Base-by-base conservation (phyloP, 2,113 vertebrate species). In the Ibidorhyncha struthersii region DNA sequence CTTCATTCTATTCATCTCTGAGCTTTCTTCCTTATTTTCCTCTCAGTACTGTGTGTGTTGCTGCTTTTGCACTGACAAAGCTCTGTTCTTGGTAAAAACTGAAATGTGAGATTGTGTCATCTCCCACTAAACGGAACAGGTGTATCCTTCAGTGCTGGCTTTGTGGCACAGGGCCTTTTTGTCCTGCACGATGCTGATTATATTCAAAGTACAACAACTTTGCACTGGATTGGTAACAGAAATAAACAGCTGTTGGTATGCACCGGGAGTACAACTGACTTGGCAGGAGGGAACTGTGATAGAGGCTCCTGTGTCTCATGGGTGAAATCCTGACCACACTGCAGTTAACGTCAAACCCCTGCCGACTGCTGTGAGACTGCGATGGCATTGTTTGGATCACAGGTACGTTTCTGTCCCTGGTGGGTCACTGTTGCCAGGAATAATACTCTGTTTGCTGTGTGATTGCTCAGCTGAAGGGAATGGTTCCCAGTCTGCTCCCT, bases 1-100 rank as follows among this genome's bases (percentile, higher is more conserved):
- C 88, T 96, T 85, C 59, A 96, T 96, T 94, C 34, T 88, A 69
- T 86, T 95, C 6, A 82, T 62, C 86, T 95, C 80, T 61, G 50
- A 93, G 76, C 43, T 90, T 96, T 89, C 43, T 78, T 82, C 53
- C 11, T 77, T 41, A 47, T 77, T 89, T 45, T 36, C 56, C 34
- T 74, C 53, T 92, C 7, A 3, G 50, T 91, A 77, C 59, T 79
- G 79, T 76, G 50, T 72, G 63, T 25, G 7, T 90, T 80, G 43
- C 25, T 82, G 34, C 55, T 94, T 30, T 88, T 83, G 17, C 61
- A 63, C 49, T 78, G 66, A 76, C 32, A 55, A 92, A 91, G 32
- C 36, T 58, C 34, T 63, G 66, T 52, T 61, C 56, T 81, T 81
- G 17, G 9, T 90, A 73, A 86, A 58, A 82, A 27, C 18, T 32